A percentile compares a stretch with the other conserved stretches of the same genome.
Evolutionary conservation across 2,113 vertebrate species (phyloP).

Genomic region (Otolemur garnettii): DNA sequence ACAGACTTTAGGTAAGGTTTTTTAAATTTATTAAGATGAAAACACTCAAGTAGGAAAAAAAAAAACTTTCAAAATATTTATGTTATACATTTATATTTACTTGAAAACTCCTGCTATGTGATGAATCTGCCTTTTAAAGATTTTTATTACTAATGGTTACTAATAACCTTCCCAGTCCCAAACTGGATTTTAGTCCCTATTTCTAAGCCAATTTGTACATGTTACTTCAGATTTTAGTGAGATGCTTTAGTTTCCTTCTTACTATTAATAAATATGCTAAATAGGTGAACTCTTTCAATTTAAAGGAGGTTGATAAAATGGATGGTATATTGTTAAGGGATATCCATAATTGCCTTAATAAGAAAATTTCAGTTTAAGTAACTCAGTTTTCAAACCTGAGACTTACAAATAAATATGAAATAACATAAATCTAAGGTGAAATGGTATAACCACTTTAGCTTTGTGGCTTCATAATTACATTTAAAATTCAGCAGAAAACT

Average conservation of each 20-base stretch:
- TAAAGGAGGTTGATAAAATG: constrained; percentile 57
- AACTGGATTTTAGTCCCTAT: background rate
- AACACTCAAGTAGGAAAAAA: background rate
- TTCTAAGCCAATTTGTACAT: constrained; percentile 33
- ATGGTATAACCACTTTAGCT: background rate
- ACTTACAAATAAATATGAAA: constrained; percentile 32
- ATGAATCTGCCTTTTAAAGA: background rate
- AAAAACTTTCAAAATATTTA: background rate
- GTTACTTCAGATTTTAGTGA: constrained; percentile 27
- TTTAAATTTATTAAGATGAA: background rate
- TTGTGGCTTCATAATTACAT: constrained; percentile 37
- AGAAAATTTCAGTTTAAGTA: constrained; percentile 52
- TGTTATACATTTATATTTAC: background rate
- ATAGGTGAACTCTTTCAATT: constrained; percentile 34
- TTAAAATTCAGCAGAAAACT: constrained; percentile 67
- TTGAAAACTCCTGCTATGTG: background rate
- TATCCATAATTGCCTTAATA: constrained; percentile 35
- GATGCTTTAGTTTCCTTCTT: constrained; percentile 42
- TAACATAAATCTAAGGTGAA: constrained; percentile 39
- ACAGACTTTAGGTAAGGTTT: background rate
- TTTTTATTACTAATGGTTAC: background rate
- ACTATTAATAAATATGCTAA: constrained; percentile 17
- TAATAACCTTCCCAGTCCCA: background rate
- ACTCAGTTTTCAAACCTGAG: background rate
- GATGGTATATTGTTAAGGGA: constrained; percentile 31